Conservation (phyloP, 2,888 invertebrate genomes). For the Drosophila recens region DNA sequence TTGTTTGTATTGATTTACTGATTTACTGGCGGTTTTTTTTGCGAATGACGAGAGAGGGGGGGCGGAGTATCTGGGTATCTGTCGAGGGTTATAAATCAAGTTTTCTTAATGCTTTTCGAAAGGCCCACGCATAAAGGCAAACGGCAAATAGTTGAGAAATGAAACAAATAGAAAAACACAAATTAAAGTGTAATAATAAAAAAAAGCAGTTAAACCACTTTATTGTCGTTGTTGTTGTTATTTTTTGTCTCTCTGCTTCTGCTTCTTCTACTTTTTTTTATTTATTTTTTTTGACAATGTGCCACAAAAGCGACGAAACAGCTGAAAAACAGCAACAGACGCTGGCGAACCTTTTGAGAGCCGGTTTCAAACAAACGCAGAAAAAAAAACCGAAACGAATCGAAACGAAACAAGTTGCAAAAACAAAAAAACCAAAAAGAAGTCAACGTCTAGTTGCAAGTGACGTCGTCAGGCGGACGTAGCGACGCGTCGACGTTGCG, state of each 20-base stretch:
- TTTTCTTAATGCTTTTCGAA: constrained; percentile 68
- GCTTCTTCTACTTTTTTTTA: constrained; percentile 27
- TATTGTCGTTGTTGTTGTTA: constrained; percentile 23
- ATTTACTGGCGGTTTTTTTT: constrained; percentile 50
- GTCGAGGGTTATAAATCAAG: constrained; percentile 70
- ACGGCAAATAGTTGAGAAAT: constrained; percentile 61
- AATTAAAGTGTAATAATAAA: constrained; percentile 73
- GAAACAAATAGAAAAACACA: constrained; percentile 72
- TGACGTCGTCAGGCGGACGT: constrained; percentile 42
- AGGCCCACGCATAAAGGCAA: constrained; percentile 67
- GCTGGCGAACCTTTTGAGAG: constrained; percentile 67
- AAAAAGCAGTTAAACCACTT: constrained; percentile 74
- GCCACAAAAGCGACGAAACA: constrained; percentile 58
- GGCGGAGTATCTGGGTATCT: constrained; percentile 14
- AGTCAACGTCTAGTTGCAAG: constrained; percentile 55
- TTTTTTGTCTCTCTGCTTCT: constrained; percentile 15
- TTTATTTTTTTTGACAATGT: constrained; percentile 36
- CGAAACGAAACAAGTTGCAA: constrained; percentile 57
- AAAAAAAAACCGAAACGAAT: constrained; percentile 47
- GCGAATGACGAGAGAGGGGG: constrained; percentile 13
- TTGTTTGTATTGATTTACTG: constrained; percentile 62
- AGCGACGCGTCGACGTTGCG: constrained; percentile 11
- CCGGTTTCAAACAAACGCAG: constrained; percentile 67
- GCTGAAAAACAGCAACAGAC: constrained; percentile 72
- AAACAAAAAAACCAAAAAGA: constrained; percentile 21